Base-by-base conservation (phyloP, 2,888 invertebrate species). In the Camptogramma bilineatum region DNA sequence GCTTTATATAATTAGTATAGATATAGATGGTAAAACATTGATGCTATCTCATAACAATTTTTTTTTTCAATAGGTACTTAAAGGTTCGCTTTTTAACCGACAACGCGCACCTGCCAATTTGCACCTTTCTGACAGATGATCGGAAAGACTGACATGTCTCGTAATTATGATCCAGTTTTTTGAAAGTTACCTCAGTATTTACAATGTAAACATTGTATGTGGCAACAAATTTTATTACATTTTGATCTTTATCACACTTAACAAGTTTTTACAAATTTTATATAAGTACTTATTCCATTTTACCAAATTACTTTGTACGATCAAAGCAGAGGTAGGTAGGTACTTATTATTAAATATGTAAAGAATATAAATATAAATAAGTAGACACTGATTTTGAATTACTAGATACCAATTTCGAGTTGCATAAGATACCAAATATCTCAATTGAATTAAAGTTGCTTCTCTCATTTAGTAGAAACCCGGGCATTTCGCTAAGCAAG, bases 71-170 rank as follows among this genome's bases (percentile, higher is more conserved):
- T 42, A 16, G 2, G 16, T 9, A 42, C 4, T 16, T 48, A 73
- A 74, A 75, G 72, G 70, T 74, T 69, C 62, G 71, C 65, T 72
- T 73, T 66, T 47, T 55, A 69, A 63, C 69, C 44, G 56, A 53
- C 48, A 16, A 28, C 44, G 62, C 53, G 52, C 84, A 84, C 83
- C 85, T 85, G 85, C 77, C 65, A 60, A 64, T 57, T 66, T 65
- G 72, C 77, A 78, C 75, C 78, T 77, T 77, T 68, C 73, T 73
- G 77, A 72, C 82, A 82, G 80, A 80, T 82, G 81, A 77, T 76
- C 59, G 60, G 54, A 54, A 64, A 58, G 63, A 69, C 65, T 71
- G 73, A 72, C 71, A 64, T 70, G 51, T 60, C 67, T 68, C 34
- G 56, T 39, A 62, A 69, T 65, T 58, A 68, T 54, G 34, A 61